Evolutionary conservation across 1,140 invertebrate species (phyloP).

Genomic region (Zaprionus ornatus): DNA sequence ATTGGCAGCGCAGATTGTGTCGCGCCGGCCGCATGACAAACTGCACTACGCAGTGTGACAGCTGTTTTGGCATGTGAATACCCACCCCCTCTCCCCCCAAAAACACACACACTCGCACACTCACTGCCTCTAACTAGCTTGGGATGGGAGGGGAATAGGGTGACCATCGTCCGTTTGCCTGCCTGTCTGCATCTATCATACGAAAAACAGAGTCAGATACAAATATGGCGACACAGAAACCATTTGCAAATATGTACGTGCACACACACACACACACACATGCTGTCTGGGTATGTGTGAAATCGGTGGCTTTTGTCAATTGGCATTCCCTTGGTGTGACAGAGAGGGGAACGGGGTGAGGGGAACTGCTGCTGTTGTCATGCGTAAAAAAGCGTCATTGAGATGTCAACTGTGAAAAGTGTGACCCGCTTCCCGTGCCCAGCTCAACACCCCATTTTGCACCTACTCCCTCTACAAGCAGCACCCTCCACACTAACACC

Average conservation of each 20-base stretch:
- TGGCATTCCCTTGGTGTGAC: constrained; percentile 54
- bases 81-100: background rate
- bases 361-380: constrained; percentile 38
- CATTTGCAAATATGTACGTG: constrained; percentile 68
- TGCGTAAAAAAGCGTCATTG: constrained; percentile 62
- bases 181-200: constrained; percentile 58
- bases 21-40: constrained; percentile 57
- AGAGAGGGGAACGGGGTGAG: background rate
- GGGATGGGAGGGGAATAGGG: background rate
- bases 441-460: background rate
- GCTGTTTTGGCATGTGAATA: constrained; percentile 30
- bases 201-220: constrained; percentile 62
- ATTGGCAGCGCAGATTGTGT: constrained; percentile 18
- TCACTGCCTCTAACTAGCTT: background rate
- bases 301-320: constrained; percentile 51
- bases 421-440: constrained; percentile 28
- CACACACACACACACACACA: background rate
- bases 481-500: background rate
- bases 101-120: background rate
- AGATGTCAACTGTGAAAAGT: constrained; percentile 80
- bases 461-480: background rate
- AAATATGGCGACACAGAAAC: constrained; percentile 63
- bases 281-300: background rate
- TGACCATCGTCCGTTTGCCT: constrained; percentile 59
- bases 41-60: constrained; percentile 59